Evolutionary conservation across 1,140 invertebrate species (phyloP).

Genomic region (Phymorhynchus buccinoides): DNA sequence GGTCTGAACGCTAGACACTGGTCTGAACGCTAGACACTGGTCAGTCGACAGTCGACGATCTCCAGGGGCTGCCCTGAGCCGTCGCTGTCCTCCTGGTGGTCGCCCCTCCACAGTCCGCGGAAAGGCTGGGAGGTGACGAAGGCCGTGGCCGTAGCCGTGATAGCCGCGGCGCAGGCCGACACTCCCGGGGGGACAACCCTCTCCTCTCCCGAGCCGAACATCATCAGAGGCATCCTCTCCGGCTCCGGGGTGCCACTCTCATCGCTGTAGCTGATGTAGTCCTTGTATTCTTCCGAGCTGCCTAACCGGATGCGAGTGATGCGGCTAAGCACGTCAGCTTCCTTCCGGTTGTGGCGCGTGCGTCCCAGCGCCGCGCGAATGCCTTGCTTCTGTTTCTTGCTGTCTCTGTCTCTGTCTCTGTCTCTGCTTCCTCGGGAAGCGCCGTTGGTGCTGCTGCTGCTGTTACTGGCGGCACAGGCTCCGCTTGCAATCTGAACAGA

Average conservation of each 20-base stretch:
- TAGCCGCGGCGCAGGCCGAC: slow-evolving; percentile 23
- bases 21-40: background rate
- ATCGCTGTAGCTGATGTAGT: background rate
- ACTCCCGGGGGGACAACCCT: background rate
- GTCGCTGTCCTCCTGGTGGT: background rate
- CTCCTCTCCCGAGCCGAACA: no score
- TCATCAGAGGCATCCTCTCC: slow-evolving; percentile 25
- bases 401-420: no score
- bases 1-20: no score
- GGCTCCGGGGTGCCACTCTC: background rate
- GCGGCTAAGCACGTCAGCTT: slow-evolving; percentile 28
- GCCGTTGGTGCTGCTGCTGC: slow-evolving; percentile 19
- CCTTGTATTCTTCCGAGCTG: slow-evolving; percentile 30
- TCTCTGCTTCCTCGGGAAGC: background rate
- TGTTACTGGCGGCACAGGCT: background rate
- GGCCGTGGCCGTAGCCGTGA: background rate
- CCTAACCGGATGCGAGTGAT: slow-evolving; percentile 13
- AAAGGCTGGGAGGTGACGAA: background rate
- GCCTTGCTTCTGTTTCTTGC: background rate
- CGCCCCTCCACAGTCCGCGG: background rate
- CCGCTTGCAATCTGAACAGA: background rate
- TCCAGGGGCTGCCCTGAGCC: background rate
- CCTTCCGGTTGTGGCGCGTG: slow-evolving; percentile 25
- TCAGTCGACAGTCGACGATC: background rate
- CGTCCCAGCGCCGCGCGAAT: background rate